phyloP scores from a whole-genome alignment of 2,797 vertebrate genomes.

The Lacerta agilis region DNA sequence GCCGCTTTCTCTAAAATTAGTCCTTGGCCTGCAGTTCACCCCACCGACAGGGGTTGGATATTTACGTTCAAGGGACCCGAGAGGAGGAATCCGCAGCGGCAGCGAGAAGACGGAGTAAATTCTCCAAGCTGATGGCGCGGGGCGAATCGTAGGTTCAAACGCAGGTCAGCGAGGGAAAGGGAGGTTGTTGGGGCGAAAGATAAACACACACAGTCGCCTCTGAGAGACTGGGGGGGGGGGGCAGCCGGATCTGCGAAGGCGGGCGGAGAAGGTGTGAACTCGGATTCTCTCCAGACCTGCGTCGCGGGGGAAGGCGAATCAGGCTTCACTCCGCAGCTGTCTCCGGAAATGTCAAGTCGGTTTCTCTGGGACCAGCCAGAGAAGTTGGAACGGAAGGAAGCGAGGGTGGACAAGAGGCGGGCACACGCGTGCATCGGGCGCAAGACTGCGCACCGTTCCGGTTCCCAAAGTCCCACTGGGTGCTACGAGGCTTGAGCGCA shows the following conservation, averaged over 20 bases:
- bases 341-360: no score
- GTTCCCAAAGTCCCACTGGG: neutral
- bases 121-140: constrained; percentile 77
- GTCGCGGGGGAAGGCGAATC: neutral
- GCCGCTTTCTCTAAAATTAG: constrained; percentile 55
- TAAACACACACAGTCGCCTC: constrained; percentile 68
- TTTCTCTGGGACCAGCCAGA: no score
- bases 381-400: no score
- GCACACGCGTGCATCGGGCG: no score
- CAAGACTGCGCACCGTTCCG: no score
- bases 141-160: constrained; percentile 84
- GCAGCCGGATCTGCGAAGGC: neutral
- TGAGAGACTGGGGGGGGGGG: no score
- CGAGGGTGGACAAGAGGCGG: no score
- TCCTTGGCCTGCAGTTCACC: constrained; percentile 74
- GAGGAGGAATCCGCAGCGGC: constrained; percentile 44
- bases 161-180: constrained; percentile 81
- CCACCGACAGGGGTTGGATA: constrained; percentile 51
- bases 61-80: constrained; percentile 61
- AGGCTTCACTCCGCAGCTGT: neutral
- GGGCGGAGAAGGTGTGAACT: neutral
- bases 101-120: constrained; percentile 60
- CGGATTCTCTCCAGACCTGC: neutral
- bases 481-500: neutral
- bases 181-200: constrained; percentile 82